phyloP scores from a whole-genome alignment of 1,140 invertebrate genomes.

The Marisa cornuarietis region DNA sequence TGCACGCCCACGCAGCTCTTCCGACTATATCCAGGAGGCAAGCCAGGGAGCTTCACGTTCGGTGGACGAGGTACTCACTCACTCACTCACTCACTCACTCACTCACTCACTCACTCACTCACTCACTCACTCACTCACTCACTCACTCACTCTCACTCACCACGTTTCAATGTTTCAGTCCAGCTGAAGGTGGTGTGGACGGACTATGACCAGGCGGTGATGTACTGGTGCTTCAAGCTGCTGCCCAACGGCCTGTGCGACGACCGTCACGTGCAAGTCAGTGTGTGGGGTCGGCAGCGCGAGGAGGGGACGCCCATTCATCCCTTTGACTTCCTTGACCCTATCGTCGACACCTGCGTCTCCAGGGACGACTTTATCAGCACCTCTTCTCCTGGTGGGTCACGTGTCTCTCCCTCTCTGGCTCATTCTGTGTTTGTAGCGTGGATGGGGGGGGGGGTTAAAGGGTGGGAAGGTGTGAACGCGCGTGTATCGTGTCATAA shows the following conservation, averaged over 20 bases:
- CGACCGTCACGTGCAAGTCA: not conserved
- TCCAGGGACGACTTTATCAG: not conserved
- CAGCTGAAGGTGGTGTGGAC: not conserved
- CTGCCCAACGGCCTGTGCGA: not conserved
- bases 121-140: slow-evolving; percentile 8
- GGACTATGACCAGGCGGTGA: not conserved
- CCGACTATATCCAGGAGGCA: no score
- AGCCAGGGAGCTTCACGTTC: no score
- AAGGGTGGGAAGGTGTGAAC: not conserved
- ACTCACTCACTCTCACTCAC: slow-evolving; percentile 2
- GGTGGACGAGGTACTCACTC: not conserved
- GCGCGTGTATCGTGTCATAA: slow-evolving; percentile 52
- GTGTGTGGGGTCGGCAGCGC: not conserved
- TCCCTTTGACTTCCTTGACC: not conserved
- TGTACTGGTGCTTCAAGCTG: not conserved
- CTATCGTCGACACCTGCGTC: not conserved
- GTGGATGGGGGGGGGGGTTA: not conserved
- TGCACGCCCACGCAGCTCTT: not conserved
- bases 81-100: slow-evolving; percentile 1
- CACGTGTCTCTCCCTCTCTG: not conserved
- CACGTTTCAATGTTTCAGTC: not conserved
- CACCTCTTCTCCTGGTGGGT: not conserved
- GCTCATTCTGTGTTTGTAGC: not conserved
- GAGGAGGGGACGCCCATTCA: not conserved
- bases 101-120: slow-evolving; percentile 5